A percentile compares a stretch with the other conserved stretches of the same genome.
Conservation (phyloP, 2,888 invertebrate genomes). For the Melanostoma mellinum region DNA sequence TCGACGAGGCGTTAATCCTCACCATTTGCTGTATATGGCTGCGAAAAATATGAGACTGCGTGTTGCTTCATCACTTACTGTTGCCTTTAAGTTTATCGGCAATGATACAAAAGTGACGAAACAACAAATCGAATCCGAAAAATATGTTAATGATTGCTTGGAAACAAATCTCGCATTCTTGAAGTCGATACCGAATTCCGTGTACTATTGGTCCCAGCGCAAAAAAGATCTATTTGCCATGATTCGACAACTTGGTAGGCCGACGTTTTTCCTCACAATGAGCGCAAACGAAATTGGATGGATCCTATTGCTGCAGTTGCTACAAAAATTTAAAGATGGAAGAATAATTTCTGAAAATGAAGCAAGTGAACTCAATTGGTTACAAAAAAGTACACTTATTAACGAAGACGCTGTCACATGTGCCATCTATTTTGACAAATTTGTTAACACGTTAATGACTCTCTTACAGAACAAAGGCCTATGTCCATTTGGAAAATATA, state of each 20-base stretch:
- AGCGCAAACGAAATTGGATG: slow-evolving; percentile 81
- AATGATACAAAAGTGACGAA: slow-evolving; percentile 75
- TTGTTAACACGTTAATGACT: slow-evolving; percentile 55
- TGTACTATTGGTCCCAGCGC: slow-evolving; percentile 72
- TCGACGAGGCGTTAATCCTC: slow-evolving; percentile 67
- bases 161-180: slow-evolving; percentile 75
- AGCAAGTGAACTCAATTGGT: slow-evolving; percentile 47
- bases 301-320: slow-evolving; percentile 76
- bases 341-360: slow-evolving; percentile 39
- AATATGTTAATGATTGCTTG: slow-evolving; percentile 67
- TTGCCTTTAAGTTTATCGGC: slow-evolving; percentile 76
- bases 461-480: slow-evolving; percentile 65
- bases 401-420: slow-evolving; percentile 73
- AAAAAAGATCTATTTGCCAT: slow-evolving; percentile 80
- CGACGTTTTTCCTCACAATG: slow-evolving; percentile 77
- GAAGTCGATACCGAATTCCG: slow-evolving; percentile 40
- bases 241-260: slow-evolving; percentile 79
- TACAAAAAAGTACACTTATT: slow-evolving; percentile 69
- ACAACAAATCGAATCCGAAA: slow-evolving; percentile 75
- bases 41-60: slow-evolving; percentile 78
- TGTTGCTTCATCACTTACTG: slow-evolving; percentile 28
- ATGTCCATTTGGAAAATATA: slow-evolving; percentile 75
- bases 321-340: slow-evolving; percentile 76
- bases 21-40: slow-evolving; percentile 79
- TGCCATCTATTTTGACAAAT: slow-evolving; percentile 72